Conservation (phyloP, 2,113 vertebrate species). For the Guaruba guarouba region DNA sequence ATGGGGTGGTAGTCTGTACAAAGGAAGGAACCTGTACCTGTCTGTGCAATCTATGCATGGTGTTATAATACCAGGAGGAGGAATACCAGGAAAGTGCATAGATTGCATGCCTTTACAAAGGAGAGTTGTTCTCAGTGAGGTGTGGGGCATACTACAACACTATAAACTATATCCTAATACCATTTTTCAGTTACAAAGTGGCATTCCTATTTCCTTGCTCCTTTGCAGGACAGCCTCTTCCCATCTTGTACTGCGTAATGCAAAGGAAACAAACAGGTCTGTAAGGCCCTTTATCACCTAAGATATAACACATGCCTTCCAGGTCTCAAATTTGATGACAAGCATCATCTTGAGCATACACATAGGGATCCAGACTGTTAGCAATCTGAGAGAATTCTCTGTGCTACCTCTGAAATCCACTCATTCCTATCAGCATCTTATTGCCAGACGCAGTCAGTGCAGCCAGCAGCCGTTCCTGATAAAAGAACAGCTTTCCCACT, state of each 20-base stretch:
- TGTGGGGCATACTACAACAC: neutral
- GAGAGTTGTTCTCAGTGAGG: neutral
- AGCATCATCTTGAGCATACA: neutral
- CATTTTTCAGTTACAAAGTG: neutral
- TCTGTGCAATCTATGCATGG: rapidly evolving
- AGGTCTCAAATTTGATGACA: neutral
- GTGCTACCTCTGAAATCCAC: neutral
- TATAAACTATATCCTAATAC: rapidly evolving
- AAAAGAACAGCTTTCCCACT: neutral
- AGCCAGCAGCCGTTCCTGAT: neutral
- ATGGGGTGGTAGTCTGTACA: neutral
- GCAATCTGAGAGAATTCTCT: neutral
- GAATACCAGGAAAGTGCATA: rapidly evolving
- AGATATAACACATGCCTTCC: neutral
- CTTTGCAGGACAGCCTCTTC: neutral
- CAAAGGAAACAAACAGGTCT: neutral
- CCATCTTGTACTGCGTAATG: neutral
- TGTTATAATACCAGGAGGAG: rapidly evolving
- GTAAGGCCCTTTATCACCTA: neutral
- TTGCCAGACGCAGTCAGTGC: neutral
- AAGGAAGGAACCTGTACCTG: neutral
- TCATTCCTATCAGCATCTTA: neutral
- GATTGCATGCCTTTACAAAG: rapidly evolving
- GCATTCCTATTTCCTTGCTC: neutral
- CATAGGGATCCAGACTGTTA: neutral